phyloP scores from a whole-genome alignment of 2,113 vertebrate species.

The Myiozetetes cayanensis region DNA sequence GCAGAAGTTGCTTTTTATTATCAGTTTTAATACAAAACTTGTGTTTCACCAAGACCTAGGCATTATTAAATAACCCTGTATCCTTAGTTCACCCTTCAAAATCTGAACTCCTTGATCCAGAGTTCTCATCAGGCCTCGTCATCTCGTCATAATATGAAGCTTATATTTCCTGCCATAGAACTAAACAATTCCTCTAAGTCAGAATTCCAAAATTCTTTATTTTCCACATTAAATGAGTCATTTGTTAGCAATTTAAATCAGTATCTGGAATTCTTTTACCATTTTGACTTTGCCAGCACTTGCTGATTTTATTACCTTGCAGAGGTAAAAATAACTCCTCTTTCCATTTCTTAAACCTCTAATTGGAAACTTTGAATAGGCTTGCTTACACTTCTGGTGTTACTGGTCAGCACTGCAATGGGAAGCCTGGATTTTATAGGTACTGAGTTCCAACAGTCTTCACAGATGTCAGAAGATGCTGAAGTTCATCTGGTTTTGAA shows the following conservation, averaged over 20 bases:
- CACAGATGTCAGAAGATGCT: background rate
- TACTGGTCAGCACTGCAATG: background rate
- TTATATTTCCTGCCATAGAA: background rate
- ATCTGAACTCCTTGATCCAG: background rate
- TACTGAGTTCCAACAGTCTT: background rate
- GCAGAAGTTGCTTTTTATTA: background rate
- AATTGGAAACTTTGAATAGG: background rate
- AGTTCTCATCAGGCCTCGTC: background rate
- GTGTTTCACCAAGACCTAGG: background rate
- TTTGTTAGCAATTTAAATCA: background rate
- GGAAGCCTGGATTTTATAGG: background rate
- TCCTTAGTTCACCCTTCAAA: background rate
- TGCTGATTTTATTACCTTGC: background rate
- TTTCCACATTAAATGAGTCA: background rate
- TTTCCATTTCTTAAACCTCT: background rate
- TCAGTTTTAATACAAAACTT: background rate
- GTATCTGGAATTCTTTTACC: background rate
- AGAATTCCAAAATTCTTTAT: background rate
- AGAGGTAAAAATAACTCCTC: background rate
- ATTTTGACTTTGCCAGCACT: background rate
- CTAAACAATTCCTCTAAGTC: background rate
- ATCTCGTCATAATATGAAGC: background rate
- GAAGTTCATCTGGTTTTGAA: background rate
- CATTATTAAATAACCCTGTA: background rate
- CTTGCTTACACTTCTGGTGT: background rate